Evolutionary conservation across 2,888 invertebrate species (phyloP).

Genomic region (Byasa hedistus): DNA sequence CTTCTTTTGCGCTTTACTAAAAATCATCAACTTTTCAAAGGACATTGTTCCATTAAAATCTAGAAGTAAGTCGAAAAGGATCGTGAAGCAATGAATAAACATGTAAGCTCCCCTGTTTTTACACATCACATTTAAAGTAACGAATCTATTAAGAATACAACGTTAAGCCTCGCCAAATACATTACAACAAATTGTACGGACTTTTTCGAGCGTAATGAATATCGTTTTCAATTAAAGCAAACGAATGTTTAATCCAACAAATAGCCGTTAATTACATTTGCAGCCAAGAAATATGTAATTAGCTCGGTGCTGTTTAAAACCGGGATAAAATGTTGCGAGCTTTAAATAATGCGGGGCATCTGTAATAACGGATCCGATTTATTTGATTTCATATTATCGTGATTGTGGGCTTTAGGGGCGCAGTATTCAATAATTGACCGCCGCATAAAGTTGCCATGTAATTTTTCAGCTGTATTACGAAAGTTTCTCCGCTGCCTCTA

Average conservation of each 20-base stretch:
- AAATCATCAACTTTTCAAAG: neutral
- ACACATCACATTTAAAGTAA: neutral
- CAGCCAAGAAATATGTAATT: slow-evolving; percentile 18
- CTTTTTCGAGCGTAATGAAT: slow-evolving; percentile 11
- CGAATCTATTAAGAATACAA: slow-evolving; percentile 5
- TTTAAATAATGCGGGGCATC: slow-evolving; percentile 10
- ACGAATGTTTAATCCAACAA: slow-evolving; percentile 16
- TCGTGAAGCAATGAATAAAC: no score
- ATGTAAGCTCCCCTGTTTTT: neutral
- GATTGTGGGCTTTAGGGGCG: neutral
- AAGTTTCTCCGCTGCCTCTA: no score
- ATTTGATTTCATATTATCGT: neutral
- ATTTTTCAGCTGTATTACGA: no score
- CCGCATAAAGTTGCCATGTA: no score
- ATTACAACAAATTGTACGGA: slow-evolving; percentile 13
- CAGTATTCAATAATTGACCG: neutral
- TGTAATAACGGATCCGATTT: neutral
- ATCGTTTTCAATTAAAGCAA: slow-evolving; percentile 20
- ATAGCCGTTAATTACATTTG: slow-evolving; percentile 21
- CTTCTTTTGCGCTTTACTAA: neutral
- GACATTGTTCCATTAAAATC: no score
- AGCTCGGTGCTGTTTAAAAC: slow-evolving; percentile 10
- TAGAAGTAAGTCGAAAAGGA: no score
- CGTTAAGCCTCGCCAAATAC: neutral
- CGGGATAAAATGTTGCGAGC: slow-evolving; percentile 1